These are phyloP conservation scores for Heliconius sara DNA, from an alignment of 2,888 invertebrate species.

Conservation along the genomic window DNA sequence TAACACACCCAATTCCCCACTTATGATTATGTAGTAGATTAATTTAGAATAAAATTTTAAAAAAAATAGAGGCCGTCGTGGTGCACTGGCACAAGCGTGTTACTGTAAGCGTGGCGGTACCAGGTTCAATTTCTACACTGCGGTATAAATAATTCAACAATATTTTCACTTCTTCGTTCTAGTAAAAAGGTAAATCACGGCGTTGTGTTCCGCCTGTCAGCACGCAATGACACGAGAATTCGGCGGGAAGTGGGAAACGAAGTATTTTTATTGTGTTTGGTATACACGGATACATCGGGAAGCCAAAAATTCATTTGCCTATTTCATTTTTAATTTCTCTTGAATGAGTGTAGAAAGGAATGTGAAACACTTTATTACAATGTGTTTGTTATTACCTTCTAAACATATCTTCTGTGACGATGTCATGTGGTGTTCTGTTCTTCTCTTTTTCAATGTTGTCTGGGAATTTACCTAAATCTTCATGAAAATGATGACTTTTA, in stretches of 20 bases:
- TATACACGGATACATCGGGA: too few species aligned
- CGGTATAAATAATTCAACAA: neutral
- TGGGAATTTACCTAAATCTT: conserved; percentile 70
- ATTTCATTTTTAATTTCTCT: too few species aligned
- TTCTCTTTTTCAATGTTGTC: conserved; percentile 71
- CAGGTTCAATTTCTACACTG: neutral
- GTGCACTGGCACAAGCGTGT: too few species aligned
- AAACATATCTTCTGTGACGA: conserved; percentile 90
- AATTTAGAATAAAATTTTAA: too few species aligned
- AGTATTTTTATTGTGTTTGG: neutral
- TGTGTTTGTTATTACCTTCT: conserved; percentile 71
- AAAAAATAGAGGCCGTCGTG: too few species aligned
- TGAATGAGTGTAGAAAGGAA: too few species aligned
- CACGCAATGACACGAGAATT: neutral
- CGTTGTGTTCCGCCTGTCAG: neutral
- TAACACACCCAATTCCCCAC: too few species aligned
- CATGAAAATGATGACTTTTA: conserved; percentile 65
- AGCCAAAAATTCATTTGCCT: too few species aligned
- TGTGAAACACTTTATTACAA: too few species aligned
- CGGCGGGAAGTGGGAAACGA: neutral
- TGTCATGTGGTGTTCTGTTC: conserved; percentile 82
- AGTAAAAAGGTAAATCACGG: neutral
- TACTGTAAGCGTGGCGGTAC: neutral
- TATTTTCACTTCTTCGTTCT: neutral
- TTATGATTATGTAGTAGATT: too few species aligned